These are phyloP conservation scores for Brenthis hecate DNA, from an alignment of 2,888 invertebrate species.

Conservation along the genomic window DNA sequence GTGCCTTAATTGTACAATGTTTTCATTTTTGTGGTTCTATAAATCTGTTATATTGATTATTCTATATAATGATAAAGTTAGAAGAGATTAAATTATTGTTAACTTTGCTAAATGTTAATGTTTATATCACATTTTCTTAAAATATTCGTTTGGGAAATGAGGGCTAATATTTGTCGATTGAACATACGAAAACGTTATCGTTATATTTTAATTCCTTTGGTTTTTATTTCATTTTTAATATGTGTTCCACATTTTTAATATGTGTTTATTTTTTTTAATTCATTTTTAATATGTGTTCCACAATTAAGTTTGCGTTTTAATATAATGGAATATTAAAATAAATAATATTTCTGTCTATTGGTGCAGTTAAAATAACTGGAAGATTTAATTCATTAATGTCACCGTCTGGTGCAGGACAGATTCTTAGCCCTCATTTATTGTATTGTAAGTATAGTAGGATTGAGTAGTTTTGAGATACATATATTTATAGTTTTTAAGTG, in stretches of 20 bases:
- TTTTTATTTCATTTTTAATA: constrained; percentile 2
- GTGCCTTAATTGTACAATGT: constrained; percentile 80
- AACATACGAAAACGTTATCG: background rate
- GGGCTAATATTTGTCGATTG: constrained; percentile 11
- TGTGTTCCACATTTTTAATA: background rate
- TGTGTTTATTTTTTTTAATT: background rate
- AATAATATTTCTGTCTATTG: background rate
- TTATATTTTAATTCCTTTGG: background rate
- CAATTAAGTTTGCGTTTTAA: background rate
- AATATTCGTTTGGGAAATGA: constrained; percentile 42
- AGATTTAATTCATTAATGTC: background rate
- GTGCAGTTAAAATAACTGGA: background rate
- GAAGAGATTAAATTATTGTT: constrained; percentile 82
- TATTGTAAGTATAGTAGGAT: constrained; percentile 49
- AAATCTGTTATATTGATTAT: constrained; percentile 73
- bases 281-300: background rate
- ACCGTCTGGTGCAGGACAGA: background rate
- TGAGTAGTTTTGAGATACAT: constrained; percentile 43
- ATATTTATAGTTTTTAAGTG: constrained; percentile 53
- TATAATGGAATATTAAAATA: background rate
- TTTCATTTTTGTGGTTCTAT: constrained; percentile 73
- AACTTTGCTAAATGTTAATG: constrained; percentile 79
- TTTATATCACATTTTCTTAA: constrained; percentile 55
- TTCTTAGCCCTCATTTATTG: constrained; percentile 13
- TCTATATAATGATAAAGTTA: constrained; percentile 72